These are phyloP conservation scores for Caenorhabditis uteleia DNA, from an alignment of 2,888 invertebrate genomes.

Conservation along the genomic window DNA sequence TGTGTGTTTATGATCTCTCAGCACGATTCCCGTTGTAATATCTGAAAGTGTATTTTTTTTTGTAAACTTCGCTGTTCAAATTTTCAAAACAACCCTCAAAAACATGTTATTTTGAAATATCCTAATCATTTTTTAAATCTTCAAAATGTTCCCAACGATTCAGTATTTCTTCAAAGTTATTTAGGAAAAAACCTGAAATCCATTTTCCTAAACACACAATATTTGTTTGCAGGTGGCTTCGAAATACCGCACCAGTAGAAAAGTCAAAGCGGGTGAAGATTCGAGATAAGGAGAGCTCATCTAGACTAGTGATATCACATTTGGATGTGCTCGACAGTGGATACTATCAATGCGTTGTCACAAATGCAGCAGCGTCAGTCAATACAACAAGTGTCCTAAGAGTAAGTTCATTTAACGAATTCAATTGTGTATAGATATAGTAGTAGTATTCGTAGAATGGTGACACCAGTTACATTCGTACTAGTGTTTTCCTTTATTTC, in stretches of 20 bases:
- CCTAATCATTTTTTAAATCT: no score
- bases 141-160: not conserved
- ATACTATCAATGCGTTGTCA: conserved; percentile 66
- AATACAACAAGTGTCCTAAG: conserved; percentile 66
- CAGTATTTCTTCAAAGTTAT: no score
- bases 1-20: no score
- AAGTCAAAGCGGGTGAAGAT: conserved; percentile 60
- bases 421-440: conserved; percentile 1
- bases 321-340: conserved; percentile 67
- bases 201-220: no score
- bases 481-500: no score
- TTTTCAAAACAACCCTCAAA: no score
- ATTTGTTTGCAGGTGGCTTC: conserved; percentile 34
- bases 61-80: no score
- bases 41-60: no score
- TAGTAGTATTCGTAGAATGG: not conserved
- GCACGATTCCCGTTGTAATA: no score
- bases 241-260: conserved; percentile 67
- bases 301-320: conserved; percentile 62
- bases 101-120: no score
- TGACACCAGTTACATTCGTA: not conserved
- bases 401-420: conserved; percentile 43
- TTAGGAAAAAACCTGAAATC: no score
- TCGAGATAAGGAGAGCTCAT: conserved; percentile 60
- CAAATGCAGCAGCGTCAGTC: conserved; percentile 66